Conservation (phyloP, 2,888 invertebrate genomes). For the Clanis bilineata region DNA sequence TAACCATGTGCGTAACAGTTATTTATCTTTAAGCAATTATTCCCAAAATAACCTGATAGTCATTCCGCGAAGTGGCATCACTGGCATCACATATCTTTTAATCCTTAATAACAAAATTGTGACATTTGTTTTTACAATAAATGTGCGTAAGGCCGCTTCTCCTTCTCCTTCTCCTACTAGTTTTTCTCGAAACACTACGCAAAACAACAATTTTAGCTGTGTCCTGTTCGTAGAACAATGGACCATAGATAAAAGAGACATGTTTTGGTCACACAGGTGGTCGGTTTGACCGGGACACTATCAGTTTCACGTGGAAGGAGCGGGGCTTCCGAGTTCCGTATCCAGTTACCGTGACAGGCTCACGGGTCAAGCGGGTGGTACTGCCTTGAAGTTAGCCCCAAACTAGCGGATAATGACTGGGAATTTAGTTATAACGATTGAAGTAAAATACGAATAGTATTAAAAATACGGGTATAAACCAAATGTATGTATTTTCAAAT, state of each 20-base stretch:
- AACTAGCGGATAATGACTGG: background rate
- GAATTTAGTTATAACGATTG: no score
- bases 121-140: no score
- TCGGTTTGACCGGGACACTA: constrained; percentile 38
- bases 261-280: no score
- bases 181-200: no score
- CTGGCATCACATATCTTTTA: background rate
- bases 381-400: background rate
- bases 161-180: no score
- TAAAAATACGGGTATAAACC: no score
- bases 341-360: constrained; percentile 44
- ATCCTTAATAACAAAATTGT: background rate
- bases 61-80: background rate
- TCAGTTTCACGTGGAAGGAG: constrained; percentile 39
- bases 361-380: constrained; percentile 22
- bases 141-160: no score
- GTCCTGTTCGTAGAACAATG: no score
- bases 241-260: no score
- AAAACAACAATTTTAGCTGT: no score
- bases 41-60: background rate
- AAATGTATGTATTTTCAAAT: no score
- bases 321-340: constrained; percentile 52
- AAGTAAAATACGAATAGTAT: no score
- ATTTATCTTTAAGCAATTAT: background rate
- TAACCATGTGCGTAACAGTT: background rate